phyloP scores from a whole-genome alignment of 2,113 vertebrate genomes.

The Promerops cafer region DNA sequence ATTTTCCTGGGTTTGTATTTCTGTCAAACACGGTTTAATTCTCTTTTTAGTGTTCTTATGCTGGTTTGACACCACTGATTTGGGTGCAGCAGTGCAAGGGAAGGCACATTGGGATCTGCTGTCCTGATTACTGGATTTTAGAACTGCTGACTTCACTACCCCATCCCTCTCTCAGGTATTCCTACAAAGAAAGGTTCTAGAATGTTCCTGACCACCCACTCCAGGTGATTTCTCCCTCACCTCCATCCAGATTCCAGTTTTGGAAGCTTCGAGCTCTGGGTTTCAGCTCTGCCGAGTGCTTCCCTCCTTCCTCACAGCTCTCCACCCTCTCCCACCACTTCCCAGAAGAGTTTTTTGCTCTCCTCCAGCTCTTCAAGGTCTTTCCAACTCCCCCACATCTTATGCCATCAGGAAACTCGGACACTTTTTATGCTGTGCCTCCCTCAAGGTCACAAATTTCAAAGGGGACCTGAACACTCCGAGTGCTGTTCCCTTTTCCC shows the following conservation, averaged over 20 bases:
- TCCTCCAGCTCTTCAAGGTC: not conserved
- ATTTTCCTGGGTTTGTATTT: not conserved
- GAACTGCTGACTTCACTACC: not conserved
- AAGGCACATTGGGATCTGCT: not conserved
- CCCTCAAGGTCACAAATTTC: not conserved
- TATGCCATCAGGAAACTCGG: not conserved
- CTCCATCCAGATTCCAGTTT: not conserved
- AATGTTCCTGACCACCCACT: not conserved
- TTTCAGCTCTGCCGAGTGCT: not conserved
- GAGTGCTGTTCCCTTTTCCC: not conserved
- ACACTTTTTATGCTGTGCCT: not conserved
- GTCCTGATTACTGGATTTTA: not conserved
- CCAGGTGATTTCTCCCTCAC: not conserved
- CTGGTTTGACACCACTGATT: not conserved
- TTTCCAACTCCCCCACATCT: not conserved
- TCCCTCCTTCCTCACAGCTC: not conserved
- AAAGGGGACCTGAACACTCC: not conserved
- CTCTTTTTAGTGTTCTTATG: not conserved
- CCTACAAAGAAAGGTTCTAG: not conserved
- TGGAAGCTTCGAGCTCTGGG: not conserved
- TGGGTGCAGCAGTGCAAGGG: not conserved
- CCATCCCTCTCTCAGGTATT: not conserved
- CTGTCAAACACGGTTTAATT: not conserved
- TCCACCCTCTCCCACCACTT: not conserved
- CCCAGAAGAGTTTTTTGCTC: not conserved